Evolutionary conservation across 2,888 invertebrate species (phyloP).

Genomic region (Bellardia pandia): DNA sequence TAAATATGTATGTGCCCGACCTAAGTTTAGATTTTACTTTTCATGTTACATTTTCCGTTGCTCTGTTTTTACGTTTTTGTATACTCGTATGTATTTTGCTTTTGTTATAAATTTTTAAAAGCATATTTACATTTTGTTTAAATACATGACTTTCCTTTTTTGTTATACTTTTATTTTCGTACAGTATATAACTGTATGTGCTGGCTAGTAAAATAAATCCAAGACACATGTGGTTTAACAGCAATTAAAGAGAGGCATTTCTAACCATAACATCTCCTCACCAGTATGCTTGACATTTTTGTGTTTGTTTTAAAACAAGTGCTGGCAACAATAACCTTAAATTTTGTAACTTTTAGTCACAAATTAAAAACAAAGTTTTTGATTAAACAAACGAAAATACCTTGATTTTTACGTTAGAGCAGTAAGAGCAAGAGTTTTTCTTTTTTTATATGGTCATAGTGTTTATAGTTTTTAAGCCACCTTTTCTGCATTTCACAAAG

Average conservation of each 20-base stretch:
- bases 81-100: not conserved
- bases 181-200: not conserved
- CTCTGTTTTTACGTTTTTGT: not conserved
- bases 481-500: not conserved
- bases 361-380: conserved; percentile 33
- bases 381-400: conserved; percentile 6
- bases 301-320: conserved; percentile 20
- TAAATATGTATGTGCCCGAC: conserved; percentile 35
- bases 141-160: conserved; percentile 16
- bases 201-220: conserved; percentile 28
- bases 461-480: conserved; percentile 9
- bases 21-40: conserved; percentile 42
- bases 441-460: not conserved
- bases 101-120: conserved; percentile 28
- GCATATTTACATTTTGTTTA: conserved; percentile 34
- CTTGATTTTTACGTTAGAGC: not conserved
- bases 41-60: not conserved
- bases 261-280: not conserved
- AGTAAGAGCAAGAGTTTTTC: not conserved
- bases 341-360: conserved; percentile 12
- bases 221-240: conserved; percentile 41
- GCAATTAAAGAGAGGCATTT: conserved; percentile 29
- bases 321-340: conserved; percentile 9
- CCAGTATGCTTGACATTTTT: not conserved
- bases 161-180: too few relatives aligned